Evolutionary conservation across 2,113 vertebrate species (phyloP).

Genomic region (Semnornis frantzii): DNA sequence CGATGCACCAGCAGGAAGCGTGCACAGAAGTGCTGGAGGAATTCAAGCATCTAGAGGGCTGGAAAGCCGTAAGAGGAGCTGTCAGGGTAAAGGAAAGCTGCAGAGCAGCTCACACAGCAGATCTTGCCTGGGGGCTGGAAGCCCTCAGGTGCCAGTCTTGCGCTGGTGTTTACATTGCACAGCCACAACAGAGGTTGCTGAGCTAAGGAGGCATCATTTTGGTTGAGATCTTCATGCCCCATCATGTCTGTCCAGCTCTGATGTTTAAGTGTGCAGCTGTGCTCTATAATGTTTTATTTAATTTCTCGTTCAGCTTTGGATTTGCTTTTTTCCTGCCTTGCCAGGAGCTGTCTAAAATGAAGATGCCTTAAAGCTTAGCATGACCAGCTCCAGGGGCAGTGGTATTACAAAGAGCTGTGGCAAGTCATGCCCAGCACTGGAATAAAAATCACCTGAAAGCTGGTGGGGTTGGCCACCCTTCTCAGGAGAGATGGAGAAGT

Average conservation of each 20-base stretch:
- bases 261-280: background rate
- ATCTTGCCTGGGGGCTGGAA: background rate
- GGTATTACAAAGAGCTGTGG: no score
- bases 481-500: background rate
- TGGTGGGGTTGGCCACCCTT: background rate
- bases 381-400: background rate
- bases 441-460: background rate
- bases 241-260: rapidly evolving
- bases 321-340: background rate
- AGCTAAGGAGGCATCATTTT: background rate
- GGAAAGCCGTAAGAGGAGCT: background rate
- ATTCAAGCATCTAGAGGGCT: background rate
- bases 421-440: background rate
- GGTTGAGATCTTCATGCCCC: background rate
- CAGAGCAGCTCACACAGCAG: background rate
- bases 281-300: background rate
- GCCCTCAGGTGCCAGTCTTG: background rate
- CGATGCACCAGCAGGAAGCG: background rate
- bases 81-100: background rate
- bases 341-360: background rate
- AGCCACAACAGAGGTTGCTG: background rate
- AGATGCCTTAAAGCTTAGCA: background rate
- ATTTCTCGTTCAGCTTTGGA: background rate
- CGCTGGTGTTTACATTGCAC: background rate
- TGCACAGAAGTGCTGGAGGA: background rate